Evolutionary conservation across 2,888 invertebrate genomes (phyloP), one percentile per base, ranked within the genome.

Genomic region (Sarcophaga carnaria): DNA sequence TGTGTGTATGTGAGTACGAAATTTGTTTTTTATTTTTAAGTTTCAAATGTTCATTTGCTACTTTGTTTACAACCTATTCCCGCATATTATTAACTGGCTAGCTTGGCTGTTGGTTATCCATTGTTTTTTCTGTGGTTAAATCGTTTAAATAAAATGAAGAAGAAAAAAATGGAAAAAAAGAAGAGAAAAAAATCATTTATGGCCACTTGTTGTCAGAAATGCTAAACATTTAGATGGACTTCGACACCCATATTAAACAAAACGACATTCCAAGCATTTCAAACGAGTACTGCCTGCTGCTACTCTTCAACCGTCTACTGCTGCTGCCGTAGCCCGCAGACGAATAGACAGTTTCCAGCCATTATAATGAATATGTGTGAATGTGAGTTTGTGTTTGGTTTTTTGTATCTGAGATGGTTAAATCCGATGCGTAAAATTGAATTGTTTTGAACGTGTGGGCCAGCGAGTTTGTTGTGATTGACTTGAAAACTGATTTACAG

Each of bases 221-320:
- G 89, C 88, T 87, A 82, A 89, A 84, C 88, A 89, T 90, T 89
- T 89, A 88, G 89, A 89, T 89, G 89, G 89, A 89, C 88, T 88
- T 85, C 89, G 85, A 84, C 89, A 89, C 89, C 88, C 12, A 88
- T 88, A 86, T 86, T 88, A 74, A 88, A 86, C 86, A 84, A 82
- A 88, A 84, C 86, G 79, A 84, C 86, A 86, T 88, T 84, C 81
- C 88, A 80, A 60, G 74, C 81, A 84, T 87, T 76, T 81, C 37
- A 82, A 84, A 69, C 87, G 72, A 87, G 87, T 84, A 75, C 81
- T 84, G 59, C 37, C 17, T 27, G 20, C 70, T 83, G 45, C 17
- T 59, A 37, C 76, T 59, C 37, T 75, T 70, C 70, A 69, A 14
- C n/a, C 27, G 25, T 74, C 70, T 47, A 67, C 75, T 59, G 69